phyloP scores from a whole-genome alignment of 37 sponge, comb jelly and placozoan genomes.

The Amphimedon queenslandica region DNA sequence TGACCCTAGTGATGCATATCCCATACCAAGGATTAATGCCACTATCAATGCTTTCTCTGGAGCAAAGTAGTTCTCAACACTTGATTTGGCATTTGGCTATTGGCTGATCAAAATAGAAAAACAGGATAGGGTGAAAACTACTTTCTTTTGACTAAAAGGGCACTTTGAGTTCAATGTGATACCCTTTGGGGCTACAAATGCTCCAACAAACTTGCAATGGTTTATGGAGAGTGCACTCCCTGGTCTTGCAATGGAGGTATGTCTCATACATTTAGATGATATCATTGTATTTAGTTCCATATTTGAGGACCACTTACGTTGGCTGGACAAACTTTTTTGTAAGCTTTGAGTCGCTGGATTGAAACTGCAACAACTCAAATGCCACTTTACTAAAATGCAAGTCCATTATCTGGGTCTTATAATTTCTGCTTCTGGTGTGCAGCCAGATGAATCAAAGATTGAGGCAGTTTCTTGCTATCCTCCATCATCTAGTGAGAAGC shows the following conservation, averaged over 20 bases:
- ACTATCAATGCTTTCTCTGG: constrained; percentile 15
- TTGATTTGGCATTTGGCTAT: constrained; percentile 24
- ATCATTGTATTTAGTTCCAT: constrained; percentile 14
- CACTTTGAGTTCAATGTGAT: constrained; percentile 30
- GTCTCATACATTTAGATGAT: constrained; percentile 23
- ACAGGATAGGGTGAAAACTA: constrained; percentile 8
- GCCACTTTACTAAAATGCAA: no score
- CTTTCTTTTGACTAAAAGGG: constrained; percentile 14
- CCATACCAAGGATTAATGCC: no score
- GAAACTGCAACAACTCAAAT: no score
- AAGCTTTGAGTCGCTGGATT: constrained; percentile 6
- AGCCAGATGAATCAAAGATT: no score
- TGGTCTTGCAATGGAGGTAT: background rate
- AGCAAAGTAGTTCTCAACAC: constrained; percentile 13
- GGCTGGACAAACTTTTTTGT: background rate
- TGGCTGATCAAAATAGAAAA: constrained; percentile 23
- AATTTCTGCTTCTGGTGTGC: no score
- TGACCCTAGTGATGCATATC: constrained; percentile 16
- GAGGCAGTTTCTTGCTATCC: no score
- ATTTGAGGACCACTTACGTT: constrained; percentile 13
- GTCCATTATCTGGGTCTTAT: no score
- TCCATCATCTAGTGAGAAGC: no score
- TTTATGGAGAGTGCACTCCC: constrained; percentile 31
- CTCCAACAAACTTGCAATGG: constrained; percentile 15
- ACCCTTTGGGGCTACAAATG: constrained; percentile 26